These are phyloP conservation scores for Leptonema lineaticorne DNA, from an alignment of 1,140 invertebrate species.

Conservation along the genomic window DNA sequence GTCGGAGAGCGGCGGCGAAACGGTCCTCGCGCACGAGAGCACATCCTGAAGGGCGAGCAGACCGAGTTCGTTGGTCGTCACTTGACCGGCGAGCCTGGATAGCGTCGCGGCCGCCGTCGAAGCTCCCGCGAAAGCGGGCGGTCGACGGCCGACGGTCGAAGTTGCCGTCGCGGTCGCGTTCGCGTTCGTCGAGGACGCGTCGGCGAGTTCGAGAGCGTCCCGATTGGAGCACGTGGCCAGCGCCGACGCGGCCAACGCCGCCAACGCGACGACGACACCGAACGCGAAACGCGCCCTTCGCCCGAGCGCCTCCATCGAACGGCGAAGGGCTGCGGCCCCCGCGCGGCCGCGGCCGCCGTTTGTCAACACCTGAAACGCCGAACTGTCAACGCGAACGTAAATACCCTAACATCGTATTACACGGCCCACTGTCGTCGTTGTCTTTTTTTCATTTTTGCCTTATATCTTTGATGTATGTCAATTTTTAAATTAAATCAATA, in stretches of 20 bases:
- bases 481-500: too few species aligned
- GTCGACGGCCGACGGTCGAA: constrained; percentile 40
- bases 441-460: too few species aligned
- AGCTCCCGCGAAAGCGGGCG: constrained; percentile 41
- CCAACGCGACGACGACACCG: background rate
- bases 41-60: constrained; percentile 17
- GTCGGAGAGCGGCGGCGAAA: background rate
- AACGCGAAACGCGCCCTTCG: background rate
- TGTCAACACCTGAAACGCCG: too few species aligned
- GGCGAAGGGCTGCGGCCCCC: background rate
- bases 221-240: background rate
- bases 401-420: too few species aligned
- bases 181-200: constrained; percentile 45
- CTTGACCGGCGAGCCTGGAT: background rate
- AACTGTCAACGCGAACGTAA: background rate
- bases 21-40: constrained; percentile 11
- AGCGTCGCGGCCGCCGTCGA: constrained; percentile 13
- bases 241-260: background rate
- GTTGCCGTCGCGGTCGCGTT: constrained; percentile 49
- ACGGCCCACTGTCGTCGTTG: too few species aligned
- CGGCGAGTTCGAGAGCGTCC: constrained; percentile 45
- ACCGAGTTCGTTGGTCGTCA: constrained; percentile 33
- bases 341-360: background rate
- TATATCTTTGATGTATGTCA: too few species aligned
- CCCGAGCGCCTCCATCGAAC: background rate